phyloP scores from a whole-genome alignment of 2,888 invertebrate species.

The Eristalis arbustorum region DNA sequence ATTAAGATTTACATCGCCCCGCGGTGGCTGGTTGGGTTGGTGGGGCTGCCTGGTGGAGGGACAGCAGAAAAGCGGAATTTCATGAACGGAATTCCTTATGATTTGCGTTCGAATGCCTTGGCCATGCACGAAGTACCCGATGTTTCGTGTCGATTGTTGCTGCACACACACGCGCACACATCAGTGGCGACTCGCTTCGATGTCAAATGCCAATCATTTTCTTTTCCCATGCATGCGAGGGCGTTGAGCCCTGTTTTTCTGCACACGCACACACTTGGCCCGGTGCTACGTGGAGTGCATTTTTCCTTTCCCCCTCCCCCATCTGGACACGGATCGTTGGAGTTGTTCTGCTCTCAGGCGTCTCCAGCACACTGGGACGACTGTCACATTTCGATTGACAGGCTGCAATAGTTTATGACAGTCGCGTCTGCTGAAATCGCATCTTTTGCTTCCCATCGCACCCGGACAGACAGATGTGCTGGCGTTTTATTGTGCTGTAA shows the following conservation, averaged over 20 bases:
- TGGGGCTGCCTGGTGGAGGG: not conserved
- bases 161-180: slow-evolving; percentile 20
- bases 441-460: slow-evolving; percentile 7
- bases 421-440: slow-evolving; percentile 10
- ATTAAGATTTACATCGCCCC: slow-evolving; percentile 58
- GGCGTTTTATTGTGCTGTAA: too few species aligned
- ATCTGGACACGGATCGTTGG: slow-evolving; percentile 51
- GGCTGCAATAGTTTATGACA: slow-evolving; percentile 51
- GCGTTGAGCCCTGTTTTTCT: slow-evolving; percentile 60
- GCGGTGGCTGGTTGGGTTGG: not conserved
- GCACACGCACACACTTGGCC: slow-evolving; percentile 1
- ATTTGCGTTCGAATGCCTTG: slow-evolving; percentile 35
- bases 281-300: slow-evolving; percentile 56
- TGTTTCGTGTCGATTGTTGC: not conserved
- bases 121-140: slow-evolving; percentile 20
- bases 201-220: slow-evolving; percentile 68
- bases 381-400: slow-evolving; percentile 54
- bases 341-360: slow-evolving; percentile 19
- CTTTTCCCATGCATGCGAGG: slow-evolving; percentile 62
- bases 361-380: not conserved
- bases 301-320: not conserved
- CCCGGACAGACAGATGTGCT: not conserved
- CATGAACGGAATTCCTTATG: slow-evolving; percentile 57
- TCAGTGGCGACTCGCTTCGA: slow-evolving; percentile 24
- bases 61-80: slow-evolving; percentile 24